Conservation (phyloP, 2,113 vertebrate genomes). For the Cardinalis cardinalis region DNA sequence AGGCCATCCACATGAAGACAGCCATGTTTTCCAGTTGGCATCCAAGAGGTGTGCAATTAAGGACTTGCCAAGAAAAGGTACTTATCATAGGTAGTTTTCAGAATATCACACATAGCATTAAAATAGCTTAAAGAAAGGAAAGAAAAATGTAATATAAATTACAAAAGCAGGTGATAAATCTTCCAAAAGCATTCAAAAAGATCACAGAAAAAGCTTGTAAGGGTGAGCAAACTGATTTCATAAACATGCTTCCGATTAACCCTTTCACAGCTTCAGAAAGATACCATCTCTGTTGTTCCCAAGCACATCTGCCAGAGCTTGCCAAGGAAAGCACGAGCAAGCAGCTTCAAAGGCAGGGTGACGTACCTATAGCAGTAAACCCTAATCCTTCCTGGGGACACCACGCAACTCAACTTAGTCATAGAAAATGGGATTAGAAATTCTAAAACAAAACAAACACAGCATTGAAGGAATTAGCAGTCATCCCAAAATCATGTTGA, state of each 20-base stretch:
- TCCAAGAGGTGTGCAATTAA: background rate
- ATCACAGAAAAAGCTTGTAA: background rate
- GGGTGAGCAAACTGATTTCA: background rate
- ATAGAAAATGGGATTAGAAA: conserved; percentile 32
- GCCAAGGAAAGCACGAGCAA: conserved; percentile 55
- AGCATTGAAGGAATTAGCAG: background rate
- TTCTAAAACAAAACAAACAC: conserved; percentile 46
- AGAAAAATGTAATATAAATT: background rate
- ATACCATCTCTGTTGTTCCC: background rate
- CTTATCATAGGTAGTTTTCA: background rate
- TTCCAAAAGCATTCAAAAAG: background rate
- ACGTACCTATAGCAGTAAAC: conserved; percentile 38
- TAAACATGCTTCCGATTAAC: conserved; percentile 25
- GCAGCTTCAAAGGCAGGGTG: conserved; percentile 56
- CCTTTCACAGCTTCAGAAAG: conserved; percentile 15
- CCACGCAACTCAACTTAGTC: conserved; percentile 23
- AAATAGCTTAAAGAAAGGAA: background rate
- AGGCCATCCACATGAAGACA: background rate
- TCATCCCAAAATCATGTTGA: background rate
- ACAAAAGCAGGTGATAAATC: background rate
- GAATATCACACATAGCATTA: background rate
- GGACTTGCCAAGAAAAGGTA: background rate
- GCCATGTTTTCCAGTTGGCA: background rate
- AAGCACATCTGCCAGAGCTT: background rate
- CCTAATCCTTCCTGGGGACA: conserved; percentile 30